Percentiles rank a stretch among this genome's conserved stretches.
Evolutionary conservation across 1,140 invertebrate species (phyloP).

Genomic region (Cotesia typhae): DNA sequence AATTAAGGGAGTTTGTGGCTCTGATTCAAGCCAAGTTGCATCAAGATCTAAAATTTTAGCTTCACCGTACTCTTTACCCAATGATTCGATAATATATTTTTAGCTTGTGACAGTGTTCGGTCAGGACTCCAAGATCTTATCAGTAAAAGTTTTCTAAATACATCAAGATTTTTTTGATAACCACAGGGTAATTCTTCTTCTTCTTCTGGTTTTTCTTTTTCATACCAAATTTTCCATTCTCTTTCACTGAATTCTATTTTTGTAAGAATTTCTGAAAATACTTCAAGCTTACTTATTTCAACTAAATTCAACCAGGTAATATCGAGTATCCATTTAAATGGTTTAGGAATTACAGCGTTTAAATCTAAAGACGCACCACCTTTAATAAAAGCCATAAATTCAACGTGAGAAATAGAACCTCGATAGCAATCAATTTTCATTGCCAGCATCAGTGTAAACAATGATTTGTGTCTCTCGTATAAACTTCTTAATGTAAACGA

Average conservation of each 20-base stretch:
- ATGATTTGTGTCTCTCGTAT: constrained; percentile 90
- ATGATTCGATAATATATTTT: constrained; percentile 89
- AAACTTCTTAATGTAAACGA: constrained; percentile 90
- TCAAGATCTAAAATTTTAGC: constrained; percentile 92
- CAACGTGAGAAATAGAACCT: constrained; percentile 84
- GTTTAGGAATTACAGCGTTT: constrained; percentile 91
- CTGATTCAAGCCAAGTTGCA: constrained; percentile 88
- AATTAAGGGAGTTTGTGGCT: constrained; percentile 86
- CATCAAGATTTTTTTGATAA: constrained; percentile 87
- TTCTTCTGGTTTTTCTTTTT: constrained; percentile 92
- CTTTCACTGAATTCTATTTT: constrained; percentile 87
- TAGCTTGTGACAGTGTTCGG: constrained; percentile 91
- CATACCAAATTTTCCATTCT: constrained; percentile 94
- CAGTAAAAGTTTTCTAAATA: constrained; percentile 88
- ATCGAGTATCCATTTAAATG: constrained; percentile 94
- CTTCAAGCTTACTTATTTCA: constrained; percentile 88
- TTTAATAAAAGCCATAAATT: constrained; percentile 96
- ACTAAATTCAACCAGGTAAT: constrained; percentile 97
- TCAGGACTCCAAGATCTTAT: constrained; percentile 96
- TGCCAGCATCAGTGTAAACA: constrained; percentile 94
- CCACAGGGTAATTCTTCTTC: constrained; percentile 91
- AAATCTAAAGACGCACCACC: constrained; percentile 94
- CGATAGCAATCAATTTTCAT: constrained; percentile 94
- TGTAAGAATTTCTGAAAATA: constrained; percentile 82
- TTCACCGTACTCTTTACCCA: constrained; percentile 91